Conservation (phyloP, 2,797 vertebrate species). For the Clarias pachynema region DNA sequence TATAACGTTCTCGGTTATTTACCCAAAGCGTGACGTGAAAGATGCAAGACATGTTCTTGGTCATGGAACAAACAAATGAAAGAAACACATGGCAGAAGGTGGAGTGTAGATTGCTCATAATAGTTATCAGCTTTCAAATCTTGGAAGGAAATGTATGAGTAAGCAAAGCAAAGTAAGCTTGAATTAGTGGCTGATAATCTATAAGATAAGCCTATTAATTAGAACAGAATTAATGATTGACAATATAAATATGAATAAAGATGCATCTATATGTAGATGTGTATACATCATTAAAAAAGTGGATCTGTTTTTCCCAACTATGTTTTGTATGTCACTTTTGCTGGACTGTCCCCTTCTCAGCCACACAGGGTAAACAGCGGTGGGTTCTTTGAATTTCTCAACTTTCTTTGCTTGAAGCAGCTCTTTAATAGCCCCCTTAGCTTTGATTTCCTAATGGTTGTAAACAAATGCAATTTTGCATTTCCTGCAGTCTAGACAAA, state of each 20-base stretch:
- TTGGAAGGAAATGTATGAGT: neutral
- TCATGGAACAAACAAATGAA: slow-evolving; percentile 4
- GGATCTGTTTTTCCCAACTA: neutral
- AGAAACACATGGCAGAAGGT: neutral
- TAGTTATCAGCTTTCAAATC: neutral
- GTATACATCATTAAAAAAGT: neutral
- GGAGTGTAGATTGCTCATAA: neutral
- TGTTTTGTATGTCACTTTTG: neutral
- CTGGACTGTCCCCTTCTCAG: neutral
- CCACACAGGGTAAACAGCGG: slow-evolving; percentile 31
- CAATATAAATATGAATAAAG: too few relatives aligned
- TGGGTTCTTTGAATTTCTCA: slow-evolving; percentile 35
- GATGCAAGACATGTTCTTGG: slow-evolving; percentile 34
- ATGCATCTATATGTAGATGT: neutral
- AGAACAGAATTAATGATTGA: neutral
- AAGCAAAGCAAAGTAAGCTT: neutral
- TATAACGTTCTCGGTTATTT: slow-evolving; percentile 26
- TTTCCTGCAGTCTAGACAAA: slow-evolving; percentile 81
- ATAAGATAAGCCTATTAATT: neutral
- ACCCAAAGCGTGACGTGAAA: slow-evolving; percentile 33
- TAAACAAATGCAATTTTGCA: slow-evolving; percentile 75
- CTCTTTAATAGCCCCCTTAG: slow-evolving; percentile 60
- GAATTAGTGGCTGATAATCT: neutral
- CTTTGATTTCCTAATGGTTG: slow-evolving; percentile 65
- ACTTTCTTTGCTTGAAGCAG: slow-evolving; percentile 56